Evolutionary conservation across 2,113 vertebrate species (phyloP), one percentile per base, ranked within the genome.

Genomic region (Triplophysa dalaica): DNA sequence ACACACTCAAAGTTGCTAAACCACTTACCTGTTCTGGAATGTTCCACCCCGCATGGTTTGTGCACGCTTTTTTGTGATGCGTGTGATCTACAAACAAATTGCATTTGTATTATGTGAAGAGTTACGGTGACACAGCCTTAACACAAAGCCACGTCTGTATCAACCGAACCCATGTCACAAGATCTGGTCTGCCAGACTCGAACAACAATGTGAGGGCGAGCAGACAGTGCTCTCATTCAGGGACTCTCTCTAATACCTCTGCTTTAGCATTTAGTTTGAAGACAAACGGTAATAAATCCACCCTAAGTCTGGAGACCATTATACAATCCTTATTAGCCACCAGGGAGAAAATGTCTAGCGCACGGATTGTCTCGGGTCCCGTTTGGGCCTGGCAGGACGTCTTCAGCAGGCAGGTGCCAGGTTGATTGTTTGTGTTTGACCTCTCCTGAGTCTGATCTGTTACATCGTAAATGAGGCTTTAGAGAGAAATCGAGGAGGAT

Each of bases 61-160:
- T 24, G 38, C 12, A 17, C 60, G 72, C 48, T 48, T 65, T 82
- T 64, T 70, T 79, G 70, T 82, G 86, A 80, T 43, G 75, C 82
- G 67, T 83, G 81, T 79, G 66, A 77, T 80, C 66, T 75, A 72
- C 80, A 75, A 77, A 76, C 58, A 56, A 85, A 68, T 81, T 88
- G 85, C 84, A 70, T 79, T 85, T 70, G 52, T 81, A 79, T 38
- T 29, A 86, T 52, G 14, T 62, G 84, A 82, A 82, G 85, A 82
- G 84, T 87, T 85, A 87, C 89, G 85, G 87, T 89, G 90, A 87
- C 82, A 80, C 83, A 85, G 88, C 82, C 88, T 85, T 2, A 43
- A 86, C 79, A 89, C 90, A 92, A 93, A 91, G 88, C 85, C 83
- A 41, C 64, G 85, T 90, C 89, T 92, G 92, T 93, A 66, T 83